phyloP scores from a whole-genome alignment of 1,140 invertebrate genomes.

The Varroa destructor region DNA sequence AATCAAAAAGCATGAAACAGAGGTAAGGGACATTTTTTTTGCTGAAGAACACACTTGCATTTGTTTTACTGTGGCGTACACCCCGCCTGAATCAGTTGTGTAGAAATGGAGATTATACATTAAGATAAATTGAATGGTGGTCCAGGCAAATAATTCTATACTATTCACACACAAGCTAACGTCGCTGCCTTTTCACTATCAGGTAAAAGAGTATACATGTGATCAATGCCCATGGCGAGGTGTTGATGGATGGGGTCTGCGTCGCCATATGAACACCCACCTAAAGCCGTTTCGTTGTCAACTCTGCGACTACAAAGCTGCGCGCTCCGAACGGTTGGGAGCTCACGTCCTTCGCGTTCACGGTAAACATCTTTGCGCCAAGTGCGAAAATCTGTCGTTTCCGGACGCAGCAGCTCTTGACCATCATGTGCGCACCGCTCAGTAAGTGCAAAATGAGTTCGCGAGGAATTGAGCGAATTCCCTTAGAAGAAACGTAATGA shows the following conservation, averaged over 20 bases:
- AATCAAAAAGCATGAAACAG: too few species aligned
- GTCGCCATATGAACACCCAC: constrained; percentile 77
- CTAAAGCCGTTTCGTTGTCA: constrained; percentile 74
- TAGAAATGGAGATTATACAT: too few species aligned
- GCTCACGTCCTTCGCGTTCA: constrained; percentile 79
- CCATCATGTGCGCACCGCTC: constrained; percentile 53
- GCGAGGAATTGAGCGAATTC: neutral
- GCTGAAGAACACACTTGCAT: too few species aligned
- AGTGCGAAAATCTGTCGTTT: constrained; percentile 61
- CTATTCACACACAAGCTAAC: constrained; percentile 34
- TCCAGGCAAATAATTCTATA: too few species aligned
- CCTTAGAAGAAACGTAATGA: neutral
- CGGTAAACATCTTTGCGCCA: constrained; percentile 70
- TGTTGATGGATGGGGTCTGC: constrained; percentile 82
- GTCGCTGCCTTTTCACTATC: constrained; percentile 31
- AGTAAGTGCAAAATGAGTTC: constrained; percentile 39
- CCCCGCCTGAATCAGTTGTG: too few species aligned
- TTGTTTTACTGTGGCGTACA: too few species aligned
- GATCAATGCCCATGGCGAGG: constrained; percentile 78
- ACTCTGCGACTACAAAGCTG: constrained; percentile 78
- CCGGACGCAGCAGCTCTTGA: constrained; percentile 61
- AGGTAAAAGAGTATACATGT: constrained; percentile 55
- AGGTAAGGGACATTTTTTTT: too few species aligned
- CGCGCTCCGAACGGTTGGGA: constrained; percentile 64
- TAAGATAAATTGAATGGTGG: too few species aligned